Percentiles rank a stretch among this genome's conserved stretches.
These are phyloP conservation scores for Drosophila ezoana DNA, from an alignment of 2,888 invertebrate genomes.

Conservation along the genomic window DNA sequence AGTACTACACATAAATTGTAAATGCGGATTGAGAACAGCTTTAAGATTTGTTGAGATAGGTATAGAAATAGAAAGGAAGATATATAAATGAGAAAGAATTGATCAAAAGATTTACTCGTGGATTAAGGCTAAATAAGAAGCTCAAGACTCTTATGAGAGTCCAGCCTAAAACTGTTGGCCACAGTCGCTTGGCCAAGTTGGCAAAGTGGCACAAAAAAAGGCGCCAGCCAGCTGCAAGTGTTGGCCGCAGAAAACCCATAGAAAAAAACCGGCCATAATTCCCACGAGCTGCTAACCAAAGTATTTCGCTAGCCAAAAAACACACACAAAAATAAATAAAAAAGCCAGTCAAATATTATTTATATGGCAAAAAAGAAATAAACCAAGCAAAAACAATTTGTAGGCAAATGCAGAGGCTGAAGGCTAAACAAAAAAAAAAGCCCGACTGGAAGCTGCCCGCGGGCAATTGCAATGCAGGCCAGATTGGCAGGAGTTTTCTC, in stretches of 20 bases:
- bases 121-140: slow-evolving; percentile 34
- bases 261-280: slow-evolving; percentile 67
- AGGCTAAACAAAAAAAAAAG: slow-evolving; percentile 29
- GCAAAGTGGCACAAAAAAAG: slow-evolving; percentile 43
- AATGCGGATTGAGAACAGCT: slow-evolving; percentile 4
- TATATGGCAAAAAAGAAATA: slow-evolving; percentile 34
- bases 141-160: slow-evolving; percentile 11
- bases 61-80: not conserved
- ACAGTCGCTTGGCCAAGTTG: slow-evolving; percentile 22
- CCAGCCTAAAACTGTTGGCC: slow-evolving; percentile 15
- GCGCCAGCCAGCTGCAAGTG: slow-evolving; percentile 53
- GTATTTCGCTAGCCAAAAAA: slow-evolving; percentile 25
- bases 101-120: slow-evolving; percentile 3
- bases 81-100: too few relatives aligned
- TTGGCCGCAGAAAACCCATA: slow-evolving; percentile 19
- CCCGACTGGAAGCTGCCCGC: slow-evolving; percentile 17
- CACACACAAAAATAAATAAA: slow-evolving; percentile 15
- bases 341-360: slow-evolving; percentile 36
- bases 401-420: slow-evolving; percentile 42
- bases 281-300: slow-evolving; percentile 60
- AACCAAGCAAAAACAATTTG: slow-evolving; percentile 34
- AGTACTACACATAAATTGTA: not conserved
- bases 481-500: slow-evolving; percentile 37
- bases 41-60: not conserved
- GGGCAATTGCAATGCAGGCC: slow-evolving; percentile 39